Conservation (phyloP, 2,888 invertebrate species). For the Cenopis cana region DNA sequence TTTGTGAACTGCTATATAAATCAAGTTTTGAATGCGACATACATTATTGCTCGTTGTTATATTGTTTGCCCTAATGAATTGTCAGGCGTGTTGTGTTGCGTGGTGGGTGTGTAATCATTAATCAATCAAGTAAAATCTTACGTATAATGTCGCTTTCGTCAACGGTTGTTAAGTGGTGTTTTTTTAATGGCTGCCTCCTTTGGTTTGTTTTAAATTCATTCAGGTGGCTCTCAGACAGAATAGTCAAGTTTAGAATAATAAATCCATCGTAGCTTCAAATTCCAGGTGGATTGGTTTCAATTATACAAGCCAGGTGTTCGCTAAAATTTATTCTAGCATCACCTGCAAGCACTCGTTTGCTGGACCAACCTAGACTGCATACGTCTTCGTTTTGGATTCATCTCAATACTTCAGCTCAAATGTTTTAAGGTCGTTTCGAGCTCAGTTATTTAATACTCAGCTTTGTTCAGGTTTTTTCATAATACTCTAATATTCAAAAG, state of each 20-base stretch:
- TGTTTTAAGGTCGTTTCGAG: background rate
- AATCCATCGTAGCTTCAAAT: slow-evolving; percentile 23
- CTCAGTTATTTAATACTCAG: background rate
- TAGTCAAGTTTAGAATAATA: background rate
- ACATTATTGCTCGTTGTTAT: slow-evolving; percentile 13
- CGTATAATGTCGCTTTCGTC: slow-evolving; percentile 21
- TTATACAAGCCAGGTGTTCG: slow-evolving; percentile 55
- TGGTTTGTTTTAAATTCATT: too few species aligned
- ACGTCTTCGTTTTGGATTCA: slow-evolving; percentile 46
- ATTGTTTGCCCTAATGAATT: slow-evolving; percentile 37
- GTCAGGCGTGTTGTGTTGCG: slow-evolving; percentile 13
- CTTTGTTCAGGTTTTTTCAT: background rate
- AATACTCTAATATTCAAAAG: background rate
- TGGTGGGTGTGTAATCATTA: slow-evolving; percentile 14
- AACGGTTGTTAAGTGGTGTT: background rate
- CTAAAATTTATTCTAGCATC: slow-evolving; percentile 57
- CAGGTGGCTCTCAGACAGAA: background rate
- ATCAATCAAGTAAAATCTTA: slow-evolving; percentile 15
- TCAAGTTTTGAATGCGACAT: slow-evolving; percentile 36
- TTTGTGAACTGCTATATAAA: slow-evolving; percentile 60
- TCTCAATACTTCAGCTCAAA: slow-evolving; percentile 44
- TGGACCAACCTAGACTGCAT: slow-evolving; percentile 1
- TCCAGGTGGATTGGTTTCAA: slow-evolving; percentile 29
- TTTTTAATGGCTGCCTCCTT: background rate
- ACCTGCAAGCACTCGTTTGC: slow-evolving; percentile 57